phyloP scores from a whole-genome alignment of 1,140 invertebrate species.

The Limonius californicus region DNA sequence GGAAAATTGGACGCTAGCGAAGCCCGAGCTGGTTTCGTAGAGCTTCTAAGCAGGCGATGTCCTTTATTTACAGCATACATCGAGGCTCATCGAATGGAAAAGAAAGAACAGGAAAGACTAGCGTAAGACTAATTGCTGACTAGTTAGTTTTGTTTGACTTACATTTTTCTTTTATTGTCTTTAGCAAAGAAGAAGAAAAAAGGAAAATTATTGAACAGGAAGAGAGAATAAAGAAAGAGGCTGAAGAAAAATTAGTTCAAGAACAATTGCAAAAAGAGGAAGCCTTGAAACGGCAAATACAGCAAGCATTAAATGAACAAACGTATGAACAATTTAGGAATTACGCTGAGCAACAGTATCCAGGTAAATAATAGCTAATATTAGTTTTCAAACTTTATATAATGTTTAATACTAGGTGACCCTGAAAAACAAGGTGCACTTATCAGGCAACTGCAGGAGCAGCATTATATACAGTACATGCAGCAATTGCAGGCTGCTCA shows the following conservation, averaged over 20 bases:
- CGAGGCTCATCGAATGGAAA: constrained; percentile 85
- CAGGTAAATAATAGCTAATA: constrained; percentile 54
- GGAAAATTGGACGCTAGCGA: constrained; percentile 80
- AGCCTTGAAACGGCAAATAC: constrained; percentile 75
- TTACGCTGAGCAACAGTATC: constrained; percentile 95
- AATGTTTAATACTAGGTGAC: constrained; percentile 48
- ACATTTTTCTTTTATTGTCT: no score
- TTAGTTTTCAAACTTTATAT: not conserved
- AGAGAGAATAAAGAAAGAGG: constrained; percentile 56
- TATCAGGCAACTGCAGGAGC: constrained; percentile 90
- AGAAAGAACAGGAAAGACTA: constrained; percentile 59
- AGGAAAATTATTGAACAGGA: constrained; percentile 49
- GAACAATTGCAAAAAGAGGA: constrained; percentile 58
- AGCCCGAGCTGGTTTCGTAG: constrained; percentile 89
- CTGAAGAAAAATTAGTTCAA: constrained; percentile 57
- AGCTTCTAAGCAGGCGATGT: constrained; percentile 81
- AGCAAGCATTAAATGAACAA: constrained; percentile 95
- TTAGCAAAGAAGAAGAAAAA: constrained; percentile 41
- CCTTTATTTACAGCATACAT: constrained; percentile 87
- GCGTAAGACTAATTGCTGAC: no score
- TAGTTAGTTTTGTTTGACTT: not conserved
- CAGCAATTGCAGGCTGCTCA: constrained; percentile 66
- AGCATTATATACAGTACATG: constrained; percentile 98
- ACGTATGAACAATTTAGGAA: constrained; percentile 89
- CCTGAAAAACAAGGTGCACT: constrained; percentile 90